phyloP scores from a whole-genome alignment of 2,797 vertebrate genomes.

The Halcyon chelicuti region DNA sequence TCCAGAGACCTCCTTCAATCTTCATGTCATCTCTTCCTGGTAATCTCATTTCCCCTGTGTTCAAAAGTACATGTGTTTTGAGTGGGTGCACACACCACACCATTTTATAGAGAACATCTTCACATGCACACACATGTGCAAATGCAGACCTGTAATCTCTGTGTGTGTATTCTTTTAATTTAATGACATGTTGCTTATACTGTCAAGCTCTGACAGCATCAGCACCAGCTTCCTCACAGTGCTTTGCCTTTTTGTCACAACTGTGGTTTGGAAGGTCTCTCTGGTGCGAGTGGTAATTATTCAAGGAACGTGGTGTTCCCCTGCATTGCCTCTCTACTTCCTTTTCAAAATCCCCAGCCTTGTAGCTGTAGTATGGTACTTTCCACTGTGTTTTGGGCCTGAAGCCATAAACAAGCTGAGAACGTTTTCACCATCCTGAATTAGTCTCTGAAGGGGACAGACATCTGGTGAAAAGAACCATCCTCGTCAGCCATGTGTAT shows the following conservation, averaged over 20 bases:
- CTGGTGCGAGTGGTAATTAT: not conserved
- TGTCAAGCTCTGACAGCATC: not conserved
- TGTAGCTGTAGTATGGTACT: not conserved
- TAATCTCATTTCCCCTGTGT: slow-evolving; percentile 34
- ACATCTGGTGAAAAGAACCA: not conserved
- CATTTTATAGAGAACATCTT: not conserved
- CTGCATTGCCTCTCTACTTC: not conserved
- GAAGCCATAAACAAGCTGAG: not conserved
- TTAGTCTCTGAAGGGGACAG: slow-evolving; percentile 18
- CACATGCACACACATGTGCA: not conserved
- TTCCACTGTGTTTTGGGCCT: not conserved
- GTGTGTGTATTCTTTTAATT: not conserved
- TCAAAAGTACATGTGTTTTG: not conserved
- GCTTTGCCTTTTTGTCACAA: not conserved
- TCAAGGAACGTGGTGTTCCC: not conserved
- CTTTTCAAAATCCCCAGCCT: not conserved
- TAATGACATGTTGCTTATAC: not conserved
- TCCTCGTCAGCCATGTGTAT: not conserved
- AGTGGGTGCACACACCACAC: not conserved
- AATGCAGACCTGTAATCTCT: not conserved
- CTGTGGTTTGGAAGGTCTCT: slow-evolving; percentile 4
- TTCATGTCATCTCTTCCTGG: not conserved
- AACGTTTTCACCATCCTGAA: not conserved
- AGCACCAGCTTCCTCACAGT: not conserved
- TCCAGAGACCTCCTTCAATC: not conserved